Conservation (phyloP, 2,888 invertebrate species). For the Ganaspis brasiliensis region DNA sequence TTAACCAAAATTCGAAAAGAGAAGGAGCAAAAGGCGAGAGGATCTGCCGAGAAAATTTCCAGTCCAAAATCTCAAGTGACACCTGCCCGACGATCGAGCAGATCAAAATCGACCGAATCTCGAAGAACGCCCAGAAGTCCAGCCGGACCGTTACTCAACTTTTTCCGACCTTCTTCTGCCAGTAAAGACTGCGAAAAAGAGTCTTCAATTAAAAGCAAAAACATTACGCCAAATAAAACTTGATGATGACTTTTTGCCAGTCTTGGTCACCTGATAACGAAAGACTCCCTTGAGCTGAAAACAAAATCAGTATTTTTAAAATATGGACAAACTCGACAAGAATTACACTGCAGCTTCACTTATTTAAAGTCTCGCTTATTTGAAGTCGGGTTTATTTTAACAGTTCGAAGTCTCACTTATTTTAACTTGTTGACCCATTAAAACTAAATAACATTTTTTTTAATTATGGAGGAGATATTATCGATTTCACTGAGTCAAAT, state of each 20-base stretch:
- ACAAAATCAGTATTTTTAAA: slow-evolving; percentile 31
- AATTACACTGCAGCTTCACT: too few species aligned
- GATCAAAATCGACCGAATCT: slow-evolving; percentile 53
- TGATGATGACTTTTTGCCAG: too few species aligned
- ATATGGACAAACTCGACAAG: slow-evolving; percentile 3
- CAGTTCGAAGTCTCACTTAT: too few species aligned
- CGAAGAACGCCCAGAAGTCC: slow-evolving; percentile 44
- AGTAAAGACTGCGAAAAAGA: slow-evolving; percentile 13
- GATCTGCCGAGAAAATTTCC: slow-evolving; percentile 23
- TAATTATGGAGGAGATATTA: too few species aligned
- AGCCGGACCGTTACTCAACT: slow-evolving; percentile 54
- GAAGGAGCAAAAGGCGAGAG: slow-evolving; percentile 69
- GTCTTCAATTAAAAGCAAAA: neutral
- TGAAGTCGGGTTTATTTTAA: too few species aligned
- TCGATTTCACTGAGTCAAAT: too few species aligned
- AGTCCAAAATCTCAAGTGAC: slow-evolving; percentile 42
- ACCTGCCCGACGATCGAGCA: slow-evolving; percentile 39
- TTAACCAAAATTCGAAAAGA: slow-evolving; percentile 85
- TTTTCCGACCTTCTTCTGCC: slow-evolving; percentile 42
- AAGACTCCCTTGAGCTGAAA: too few species aligned
- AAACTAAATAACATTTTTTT: too few species aligned
- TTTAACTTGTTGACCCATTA: too few species aligned
- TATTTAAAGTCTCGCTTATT: too few species aligned
- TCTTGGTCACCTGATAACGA: too few species aligned
- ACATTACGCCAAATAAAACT: neutral